These are phyloP conservation scores for Brachionus paranguensis DNA, from an alignment of 1,140 invertebrate genomes.

Conservation along the genomic window DNA sequence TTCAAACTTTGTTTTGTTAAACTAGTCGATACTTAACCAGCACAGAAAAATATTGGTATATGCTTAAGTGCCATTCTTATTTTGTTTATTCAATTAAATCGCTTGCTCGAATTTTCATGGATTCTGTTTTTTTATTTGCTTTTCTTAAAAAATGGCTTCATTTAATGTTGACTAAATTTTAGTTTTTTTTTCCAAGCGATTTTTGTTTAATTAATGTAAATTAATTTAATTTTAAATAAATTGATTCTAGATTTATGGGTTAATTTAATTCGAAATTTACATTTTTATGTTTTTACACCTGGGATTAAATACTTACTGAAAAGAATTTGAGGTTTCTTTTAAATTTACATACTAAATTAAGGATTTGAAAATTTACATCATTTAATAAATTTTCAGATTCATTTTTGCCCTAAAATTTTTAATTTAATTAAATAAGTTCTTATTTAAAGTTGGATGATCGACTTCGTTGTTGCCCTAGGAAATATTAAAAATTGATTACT, in stretches of 20 bases:
- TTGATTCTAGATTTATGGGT: background rate
- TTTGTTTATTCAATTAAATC: background rate
- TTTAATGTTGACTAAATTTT: background rate
- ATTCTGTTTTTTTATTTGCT: background rate
- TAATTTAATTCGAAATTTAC: background rate
- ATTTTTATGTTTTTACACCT: background rate
- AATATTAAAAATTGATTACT: too few relatives aligned
- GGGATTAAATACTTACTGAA: background rate
- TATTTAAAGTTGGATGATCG: too few relatives aligned
- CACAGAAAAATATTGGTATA: background rate
- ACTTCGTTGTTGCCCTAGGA: too few relatives aligned
- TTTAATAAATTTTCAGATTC: too few relatives aligned
- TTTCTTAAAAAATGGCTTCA: background rate
- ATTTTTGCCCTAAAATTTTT: too few relatives aligned
- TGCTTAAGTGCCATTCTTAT: background rate
- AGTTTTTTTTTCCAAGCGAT: background rate
- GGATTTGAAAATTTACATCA: too few relatives aligned
- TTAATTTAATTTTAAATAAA: background rate
- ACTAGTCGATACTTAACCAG: background rate
- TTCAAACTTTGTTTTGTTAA: background rate
- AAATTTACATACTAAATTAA: too few relatives aligned
- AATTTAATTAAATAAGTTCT: too few relatives aligned
- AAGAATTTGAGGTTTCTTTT: background rate
- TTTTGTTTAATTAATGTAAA: background rate
- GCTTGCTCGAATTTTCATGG: background rate